Evolutionary conservation across 23 tunicate genomes (phyloP).

Genomic region (Trididemnum clinides): DNA sequence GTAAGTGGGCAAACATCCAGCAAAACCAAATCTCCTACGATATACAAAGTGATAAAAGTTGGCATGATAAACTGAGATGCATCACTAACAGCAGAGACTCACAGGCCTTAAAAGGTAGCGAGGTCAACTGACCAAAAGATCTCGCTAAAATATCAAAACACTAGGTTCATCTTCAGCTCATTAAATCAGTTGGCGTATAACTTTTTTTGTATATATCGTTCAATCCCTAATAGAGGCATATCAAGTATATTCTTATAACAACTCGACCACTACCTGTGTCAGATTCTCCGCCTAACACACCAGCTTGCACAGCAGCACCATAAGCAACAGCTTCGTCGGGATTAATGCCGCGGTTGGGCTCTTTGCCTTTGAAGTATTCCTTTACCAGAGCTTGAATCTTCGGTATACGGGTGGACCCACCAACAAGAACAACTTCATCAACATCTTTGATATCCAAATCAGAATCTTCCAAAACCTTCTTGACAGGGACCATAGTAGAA

Average conservation of each 20-base stretch:
- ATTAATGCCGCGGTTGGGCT: constrained; percentile 75
- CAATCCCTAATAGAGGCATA: too few relatives aligned
- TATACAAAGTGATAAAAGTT: neutral
- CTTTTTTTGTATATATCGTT: too few relatives aligned
- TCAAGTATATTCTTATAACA: neutral
- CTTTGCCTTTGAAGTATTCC: constrained; percentile 77
- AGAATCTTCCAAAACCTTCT: constrained; percentile 62
- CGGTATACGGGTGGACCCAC: constrained; percentile 81
- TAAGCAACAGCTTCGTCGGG: constrained; percentile 92
- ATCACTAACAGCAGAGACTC: too few relatives aligned
- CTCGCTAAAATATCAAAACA: too few relatives aligned
- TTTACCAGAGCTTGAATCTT: constrained; percentile 75
- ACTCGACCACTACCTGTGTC: constrained; percentile 43
- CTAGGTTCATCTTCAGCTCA: too few relatives aligned
- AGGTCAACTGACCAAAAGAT: too few relatives aligned
- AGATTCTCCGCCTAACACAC: constrained; percentile 78
- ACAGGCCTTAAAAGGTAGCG: too few relatives aligned
- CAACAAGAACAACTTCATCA: constrained; percentile 79
- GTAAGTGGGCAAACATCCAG: constrained; percentile 74
- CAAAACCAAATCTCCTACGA: constrained; percentile 51
- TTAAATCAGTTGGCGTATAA: too few relatives aligned
- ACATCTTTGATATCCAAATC: constrained; percentile 53
- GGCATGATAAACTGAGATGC: too few relatives aligned
- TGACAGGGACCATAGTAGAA: constrained; percentile 69
- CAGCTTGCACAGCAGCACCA: constrained; percentile 92